Conservation (phyloP, 1,140 invertebrate genomes). For the Diprion similis region DNA sequence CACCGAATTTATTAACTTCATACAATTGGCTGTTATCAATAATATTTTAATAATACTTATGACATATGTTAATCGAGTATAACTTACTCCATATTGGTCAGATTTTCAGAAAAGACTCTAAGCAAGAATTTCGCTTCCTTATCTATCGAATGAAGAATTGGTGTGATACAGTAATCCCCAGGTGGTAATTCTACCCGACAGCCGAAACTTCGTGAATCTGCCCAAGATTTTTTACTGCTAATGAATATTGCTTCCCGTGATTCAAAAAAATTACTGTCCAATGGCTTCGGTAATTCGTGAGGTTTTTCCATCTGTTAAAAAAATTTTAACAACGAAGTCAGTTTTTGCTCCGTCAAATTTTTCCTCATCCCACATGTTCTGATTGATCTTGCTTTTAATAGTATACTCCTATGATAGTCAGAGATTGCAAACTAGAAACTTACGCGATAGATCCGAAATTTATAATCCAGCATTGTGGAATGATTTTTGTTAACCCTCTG, state of each 20-base stretch:
- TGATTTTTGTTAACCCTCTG: constrained; percentile 86
- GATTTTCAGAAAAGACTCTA: constrained; percentile 94
- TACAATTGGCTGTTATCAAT: too few species aligned
- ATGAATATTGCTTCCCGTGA: constrained; percentile 94
- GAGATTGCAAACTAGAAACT: constrained; percentile 38
- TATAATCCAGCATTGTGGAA: constrained; percentile 94
- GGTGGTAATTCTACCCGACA: constrained; percentile 92
- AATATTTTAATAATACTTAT: constrained; percentile 4
- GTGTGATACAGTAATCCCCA: constrained; percentile 95
- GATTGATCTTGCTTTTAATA: too few species aligned
- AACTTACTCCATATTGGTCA: constrained; percentile 86
- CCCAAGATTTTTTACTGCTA: constrained; percentile 87
- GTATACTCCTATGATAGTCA: too few species aligned
- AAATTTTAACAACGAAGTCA: constrained; percentile 29
- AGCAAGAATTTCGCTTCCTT: constrained; percentile 96
- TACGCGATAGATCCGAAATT: constrained; percentile 94
- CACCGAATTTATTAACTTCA: constrained; percentile 14
- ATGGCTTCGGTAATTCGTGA: constrained; percentile 78
- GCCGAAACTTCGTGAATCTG: constrained; percentile 50
- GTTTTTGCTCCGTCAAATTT: not conserved
- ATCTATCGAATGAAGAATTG: constrained; percentile 97
- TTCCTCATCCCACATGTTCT: too few species aligned
- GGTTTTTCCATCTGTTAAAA: constrained; percentile 72
- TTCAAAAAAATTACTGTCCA: constrained; percentile 93
- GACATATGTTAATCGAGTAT: not conserved